phyloP scores from a whole-genome alignment of 2,797 vertebrate species.

The Pseudotriccus pelzelni region DNA sequence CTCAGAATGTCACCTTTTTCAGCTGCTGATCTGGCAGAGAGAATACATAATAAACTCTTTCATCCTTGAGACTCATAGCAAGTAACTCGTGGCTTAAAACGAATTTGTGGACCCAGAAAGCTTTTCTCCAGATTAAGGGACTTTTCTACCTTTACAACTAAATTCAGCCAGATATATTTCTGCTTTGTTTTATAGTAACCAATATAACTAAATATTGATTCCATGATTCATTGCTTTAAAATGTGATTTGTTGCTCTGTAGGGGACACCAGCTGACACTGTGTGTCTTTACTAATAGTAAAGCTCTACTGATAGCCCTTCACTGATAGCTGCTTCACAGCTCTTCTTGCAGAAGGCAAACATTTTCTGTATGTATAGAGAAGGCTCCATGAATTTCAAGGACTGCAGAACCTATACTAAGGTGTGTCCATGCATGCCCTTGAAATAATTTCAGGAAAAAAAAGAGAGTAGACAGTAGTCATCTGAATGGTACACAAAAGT shows the following conservation, averaged over 20 bases:
- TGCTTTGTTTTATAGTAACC: not conserved
- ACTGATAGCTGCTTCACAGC: not conserved
- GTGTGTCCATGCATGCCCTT: not conserved
- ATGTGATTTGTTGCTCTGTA: not conserved
- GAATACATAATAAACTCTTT: slow-evolving; percentile 6
- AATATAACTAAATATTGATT: not conserved
- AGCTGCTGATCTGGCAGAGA: not conserved
- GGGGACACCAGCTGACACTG: not conserved
- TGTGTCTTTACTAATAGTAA: not conserved
- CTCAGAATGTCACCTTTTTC: not conserved
- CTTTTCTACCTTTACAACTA: not conserved
- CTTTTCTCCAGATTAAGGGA: not conserved
- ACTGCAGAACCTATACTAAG: not conserved
- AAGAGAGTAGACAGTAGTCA: not conserved
- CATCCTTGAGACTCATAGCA: not conserved
- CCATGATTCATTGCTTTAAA: not conserved
- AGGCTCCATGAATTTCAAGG: not conserved
- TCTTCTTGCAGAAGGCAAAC: not conserved
- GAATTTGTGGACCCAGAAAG: not conserved
- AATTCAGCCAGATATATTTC: not conserved
- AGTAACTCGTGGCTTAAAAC: not conserved
- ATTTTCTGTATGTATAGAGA: not conserved
- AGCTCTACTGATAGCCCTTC: not conserved
- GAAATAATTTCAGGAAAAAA: not conserved
- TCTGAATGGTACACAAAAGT: not conserved